phyloP scores from a whole-genome alignment of 1,140 invertebrate species.

The Muscidifurax raptorellus region DNA sequence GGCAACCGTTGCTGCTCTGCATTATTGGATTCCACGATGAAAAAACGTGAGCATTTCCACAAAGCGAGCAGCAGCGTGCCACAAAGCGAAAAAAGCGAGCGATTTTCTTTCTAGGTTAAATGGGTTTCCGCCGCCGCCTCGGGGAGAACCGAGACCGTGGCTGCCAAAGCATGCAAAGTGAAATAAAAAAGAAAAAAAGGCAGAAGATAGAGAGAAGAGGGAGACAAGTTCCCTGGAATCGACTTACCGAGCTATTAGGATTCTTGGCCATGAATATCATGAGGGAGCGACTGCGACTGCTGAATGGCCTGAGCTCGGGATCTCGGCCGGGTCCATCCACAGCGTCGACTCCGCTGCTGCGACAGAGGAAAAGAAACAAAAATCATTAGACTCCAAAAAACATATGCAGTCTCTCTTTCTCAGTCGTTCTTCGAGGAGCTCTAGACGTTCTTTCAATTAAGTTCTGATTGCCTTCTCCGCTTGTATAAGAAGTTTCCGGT shows the following conservation, averaged over 20 bases:
- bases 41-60: slow-evolving; percentile 18
- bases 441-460: neutral
- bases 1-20: neutral
- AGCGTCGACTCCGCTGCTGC: slow-evolving; percentile 72
- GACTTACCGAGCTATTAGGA: slow-evolving; percentile 71
- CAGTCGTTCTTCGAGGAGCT: neutral
- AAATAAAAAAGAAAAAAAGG: slow-evolving; percentile 13
- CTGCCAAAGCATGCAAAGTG: slow-evolving; percentile 46
- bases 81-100: slow-evolving; percentile 32
- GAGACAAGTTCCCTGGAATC: slow-evolving; percentile 49
- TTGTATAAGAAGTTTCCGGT: too few relatives aligned
- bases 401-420: neutral
- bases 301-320: slow-evolving; percentile 74
- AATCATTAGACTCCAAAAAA: neutral
- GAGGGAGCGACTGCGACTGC: slow-evolving; percentile 72
- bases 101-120: slow-evolving; percentile 46
- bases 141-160: neutral
- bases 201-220: neutral
- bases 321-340: slow-evolving; percentile 74
- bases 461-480: neutral
- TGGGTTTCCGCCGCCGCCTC: slow-evolving; percentile 32
- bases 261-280: slow-evolving; percentile 74
- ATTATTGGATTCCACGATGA: slow-evolving; percentile 35
- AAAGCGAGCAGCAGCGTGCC: neutral
- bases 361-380: slow-evolving; percentile 62